A percentile compares a stretch with the other conserved stretches of the same genome.
Evolutionary conservation across 2,797 vertebrate genomes (phyloP).

Genomic region (Zalophus californianus): DNA sequence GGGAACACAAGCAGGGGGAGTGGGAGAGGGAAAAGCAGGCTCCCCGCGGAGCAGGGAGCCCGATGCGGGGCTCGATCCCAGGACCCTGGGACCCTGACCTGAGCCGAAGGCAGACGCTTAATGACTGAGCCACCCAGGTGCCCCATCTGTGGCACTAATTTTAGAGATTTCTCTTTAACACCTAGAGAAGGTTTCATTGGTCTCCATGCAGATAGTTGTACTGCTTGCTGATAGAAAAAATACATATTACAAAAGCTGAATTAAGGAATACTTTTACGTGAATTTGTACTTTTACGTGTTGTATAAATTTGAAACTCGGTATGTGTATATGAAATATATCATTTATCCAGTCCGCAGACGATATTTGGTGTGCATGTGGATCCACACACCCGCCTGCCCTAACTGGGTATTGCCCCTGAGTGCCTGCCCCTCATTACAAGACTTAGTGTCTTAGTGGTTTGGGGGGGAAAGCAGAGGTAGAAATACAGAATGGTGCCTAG

Average conservation of each 20-base stretch:
- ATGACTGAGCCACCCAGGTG: too few relatives aligned
- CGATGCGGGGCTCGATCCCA: too few relatives aligned
- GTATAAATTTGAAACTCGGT: not conserved
- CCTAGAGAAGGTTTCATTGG: not conserved
- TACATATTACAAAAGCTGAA: not conserved
- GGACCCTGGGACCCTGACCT: too few relatives aligned
- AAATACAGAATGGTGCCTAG: not conserved
- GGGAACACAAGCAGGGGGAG: too few relatives aligned
- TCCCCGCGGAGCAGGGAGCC: too few relatives aligned
- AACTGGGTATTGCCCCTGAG: not conserved
- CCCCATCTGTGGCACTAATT: not conserved
- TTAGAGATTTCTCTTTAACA: not conserved
- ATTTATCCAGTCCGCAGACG: not conserved
- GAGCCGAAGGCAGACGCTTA: too few relatives aligned
- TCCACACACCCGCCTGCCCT: not conserved
- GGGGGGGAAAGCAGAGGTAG: not conserved
- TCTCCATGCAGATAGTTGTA: not conserved
- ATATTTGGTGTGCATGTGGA: not conserved
- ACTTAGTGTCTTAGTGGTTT: not conserved
- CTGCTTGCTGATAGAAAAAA: not conserved
- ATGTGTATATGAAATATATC: not conserved
- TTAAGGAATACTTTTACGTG: not conserved
- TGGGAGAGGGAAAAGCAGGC: too few relatives aligned
- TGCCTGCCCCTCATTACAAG: not conserved
- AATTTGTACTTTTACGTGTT: conserved; percentile 3